Conservation (phyloP, 2,113 vertebrate species). For the Bos indicus region DNA sequence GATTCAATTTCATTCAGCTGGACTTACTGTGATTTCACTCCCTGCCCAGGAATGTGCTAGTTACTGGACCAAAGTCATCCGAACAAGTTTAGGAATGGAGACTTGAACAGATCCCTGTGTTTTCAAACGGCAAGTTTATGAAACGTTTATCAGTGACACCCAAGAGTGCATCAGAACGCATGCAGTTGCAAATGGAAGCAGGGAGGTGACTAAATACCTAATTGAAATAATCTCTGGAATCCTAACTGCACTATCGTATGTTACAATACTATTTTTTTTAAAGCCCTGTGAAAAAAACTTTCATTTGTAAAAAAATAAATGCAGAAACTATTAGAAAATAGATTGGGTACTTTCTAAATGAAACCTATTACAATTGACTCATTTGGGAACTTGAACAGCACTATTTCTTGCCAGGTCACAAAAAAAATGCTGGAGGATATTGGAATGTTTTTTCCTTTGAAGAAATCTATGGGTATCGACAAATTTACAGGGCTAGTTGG, state of each 20-base stretch:
- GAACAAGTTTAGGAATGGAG: background rate
- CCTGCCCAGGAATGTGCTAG: background rate
- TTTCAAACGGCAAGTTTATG: background rate
- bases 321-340: constrained; percentile 63
- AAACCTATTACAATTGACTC: background rate
- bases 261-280: background rate
- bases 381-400: background rate
- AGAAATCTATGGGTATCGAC: background rate
- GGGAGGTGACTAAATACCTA: constrained; percentile 43
- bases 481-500: background rate
- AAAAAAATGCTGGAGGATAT: background rate
- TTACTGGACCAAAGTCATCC: background rate
- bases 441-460: background rate
- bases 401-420: background rate
- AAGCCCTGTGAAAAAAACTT: constrained; percentile 61
- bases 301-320: constrained; percentile 40
- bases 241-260: constrained; percentile 42
- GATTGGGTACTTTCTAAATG: constrained; percentile 25
- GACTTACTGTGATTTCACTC: background rate
- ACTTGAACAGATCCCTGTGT: background rate
- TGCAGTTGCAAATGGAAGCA: background rate
- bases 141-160: background rate
- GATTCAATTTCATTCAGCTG: background rate
- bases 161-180: background rate
- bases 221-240: constrained; percentile 64